phyloP scores from a whole-genome alignment of 2,113 vertebrate species.

The Pseudopipra pipra region DNA sequence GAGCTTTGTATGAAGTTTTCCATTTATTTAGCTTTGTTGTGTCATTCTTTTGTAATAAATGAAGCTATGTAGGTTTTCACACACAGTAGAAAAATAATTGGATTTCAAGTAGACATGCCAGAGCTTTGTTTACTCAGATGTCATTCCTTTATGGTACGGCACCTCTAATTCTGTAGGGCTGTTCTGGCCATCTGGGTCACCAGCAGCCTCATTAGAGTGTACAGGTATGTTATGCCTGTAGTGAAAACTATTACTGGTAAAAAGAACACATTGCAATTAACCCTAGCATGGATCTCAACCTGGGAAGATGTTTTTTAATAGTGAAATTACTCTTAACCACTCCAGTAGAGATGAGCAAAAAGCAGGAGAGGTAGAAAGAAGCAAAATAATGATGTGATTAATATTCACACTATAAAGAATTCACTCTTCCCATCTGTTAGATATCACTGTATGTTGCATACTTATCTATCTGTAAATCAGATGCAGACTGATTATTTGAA shows the following conservation, averaged over 20 bases:
- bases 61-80: background rate
- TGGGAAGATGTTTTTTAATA: background rate
- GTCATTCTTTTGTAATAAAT: background rate
- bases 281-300: background rate
- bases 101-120: background rate
- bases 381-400: constrained; percentile 31
- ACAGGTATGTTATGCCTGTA: background rate
- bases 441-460: background rate
- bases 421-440: background rate
- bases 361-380: background rate
- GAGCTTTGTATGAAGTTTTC: background rate
- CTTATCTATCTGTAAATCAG: constrained; percentile 17
- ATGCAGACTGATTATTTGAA: background rate
- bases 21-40: background rate
- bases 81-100: background rate
- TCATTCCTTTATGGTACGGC: background rate
- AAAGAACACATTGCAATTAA: background rate
- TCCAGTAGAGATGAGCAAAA: background rate
- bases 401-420: background rate
- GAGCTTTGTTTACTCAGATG: background rate
- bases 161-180: constrained; percentile 6
- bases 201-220: constrained; percentile 35
- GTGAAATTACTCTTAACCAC: background rate
- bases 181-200: background rate
- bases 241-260: background rate